A percentile compares a stretch with the other conserved stretches of the same genome.
Evolutionary conservation across 2,797 vertebrate genomes (phyloP).

Genomic region (Austrolebias charrua): DNA sequence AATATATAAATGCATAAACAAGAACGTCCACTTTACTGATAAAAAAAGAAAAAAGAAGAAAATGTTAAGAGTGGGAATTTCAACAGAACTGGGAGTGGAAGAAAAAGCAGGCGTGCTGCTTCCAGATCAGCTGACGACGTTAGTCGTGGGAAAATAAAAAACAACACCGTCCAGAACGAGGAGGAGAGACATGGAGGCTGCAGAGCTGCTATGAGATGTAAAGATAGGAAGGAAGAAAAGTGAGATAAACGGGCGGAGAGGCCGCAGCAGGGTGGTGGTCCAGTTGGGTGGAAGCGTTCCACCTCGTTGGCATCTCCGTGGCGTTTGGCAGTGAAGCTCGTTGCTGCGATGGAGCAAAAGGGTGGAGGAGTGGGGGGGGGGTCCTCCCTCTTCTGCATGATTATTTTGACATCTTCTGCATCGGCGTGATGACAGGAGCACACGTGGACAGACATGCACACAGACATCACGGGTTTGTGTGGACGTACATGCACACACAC

Average conservation of each 20-base stretch:
- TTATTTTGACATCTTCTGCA: constrained; percentile 65
- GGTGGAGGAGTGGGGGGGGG: not conserved
- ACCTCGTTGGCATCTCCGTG: constrained; percentile 70
- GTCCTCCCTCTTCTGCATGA: constrained; percentile 47
- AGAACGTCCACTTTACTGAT: constrained; percentile 67
- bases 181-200: constrained; percentile 28
- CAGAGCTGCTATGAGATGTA: constrained; percentile 23
- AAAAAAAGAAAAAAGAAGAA: constrained; percentile 10
- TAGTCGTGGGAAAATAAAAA: constrained; percentile 43
- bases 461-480: constrained; percentile 54
- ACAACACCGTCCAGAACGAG: constrained; percentile 19
- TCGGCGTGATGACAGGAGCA: constrained; percentile 64
- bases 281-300: constrained; percentile 51
- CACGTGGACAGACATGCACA: constrained; percentile 55
- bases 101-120: constrained; percentile 46
- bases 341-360: constrained; percentile 39
- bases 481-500: constrained; percentile 68
- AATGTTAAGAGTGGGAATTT: constrained; percentile 42
- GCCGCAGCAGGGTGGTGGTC: constrained; percentile 43
- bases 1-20: constrained; percentile 57
- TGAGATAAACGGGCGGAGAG: constrained; percentile 31
- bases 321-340: constrained; percentile 74
- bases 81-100: constrained; percentile 53
- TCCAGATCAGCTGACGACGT: constrained; percentile 32
- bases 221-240: constrained; percentile 34